phyloP scores from a whole-genome alignment of 1,140 invertebrate species.

The Leptoteleia sp. region DNA sequence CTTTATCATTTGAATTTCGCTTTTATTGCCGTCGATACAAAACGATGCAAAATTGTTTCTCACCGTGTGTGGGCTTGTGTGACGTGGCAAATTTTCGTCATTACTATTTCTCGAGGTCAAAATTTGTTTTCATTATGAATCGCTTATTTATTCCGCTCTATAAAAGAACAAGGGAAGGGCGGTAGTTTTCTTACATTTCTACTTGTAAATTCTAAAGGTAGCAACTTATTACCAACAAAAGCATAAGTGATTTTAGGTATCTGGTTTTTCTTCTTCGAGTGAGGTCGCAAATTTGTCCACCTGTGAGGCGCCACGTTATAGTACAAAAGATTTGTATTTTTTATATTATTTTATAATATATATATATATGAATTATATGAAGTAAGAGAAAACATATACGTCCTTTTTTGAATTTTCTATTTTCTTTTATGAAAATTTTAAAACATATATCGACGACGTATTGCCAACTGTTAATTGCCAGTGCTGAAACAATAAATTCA shows the following conservation, averaged over 20 bases:
- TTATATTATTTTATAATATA: too few relatives aligned
- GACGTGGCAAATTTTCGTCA: slow-evolving; percentile 33
- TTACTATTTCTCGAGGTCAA: slow-evolving; percentile 11
- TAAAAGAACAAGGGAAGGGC: slow-evolving; percentile 1
- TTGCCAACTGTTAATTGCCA: too few relatives aligned
- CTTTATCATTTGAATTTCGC: slow-evolving; percentile 5
- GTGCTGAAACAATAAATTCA: too few relatives aligned
- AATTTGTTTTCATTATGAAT: slow-evolving; percentile 24
- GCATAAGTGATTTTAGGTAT: slow-evolving; percentile 15
- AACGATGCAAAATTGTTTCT: slow-evolving; percentile 42
- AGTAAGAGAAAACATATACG: too few relatives aligned
- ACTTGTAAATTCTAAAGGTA: slow-evolving; percentile 8
- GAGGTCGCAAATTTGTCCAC: slow-evolving; percentile 30
- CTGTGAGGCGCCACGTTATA: slow-evolving; percentile 2
- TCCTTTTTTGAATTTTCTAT: too few relatives aligned
- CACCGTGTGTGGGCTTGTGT: slow-evolving; percentile 24
- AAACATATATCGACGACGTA: too few relatives aligned
- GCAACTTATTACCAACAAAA: slow-evolving; percentile 12
- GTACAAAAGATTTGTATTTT: too few relatives aligned
- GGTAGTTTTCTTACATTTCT: slow-evolving; percentile 22
- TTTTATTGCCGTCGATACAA: slow-evolving; percentile 35
- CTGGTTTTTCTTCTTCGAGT: slow-evolving; percentile 5
- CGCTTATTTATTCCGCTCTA: slow-evolving; percentile 17
- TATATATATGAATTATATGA: too few relatives aligned
- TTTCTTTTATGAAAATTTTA: too few relatives aligned